A percentile compares a stretch with the other conserved stretches of the same genome.
phyloP scores from a whole-genome alignment of 1,140 invertebrate species.

The Lucilia cuprina region DNA sequence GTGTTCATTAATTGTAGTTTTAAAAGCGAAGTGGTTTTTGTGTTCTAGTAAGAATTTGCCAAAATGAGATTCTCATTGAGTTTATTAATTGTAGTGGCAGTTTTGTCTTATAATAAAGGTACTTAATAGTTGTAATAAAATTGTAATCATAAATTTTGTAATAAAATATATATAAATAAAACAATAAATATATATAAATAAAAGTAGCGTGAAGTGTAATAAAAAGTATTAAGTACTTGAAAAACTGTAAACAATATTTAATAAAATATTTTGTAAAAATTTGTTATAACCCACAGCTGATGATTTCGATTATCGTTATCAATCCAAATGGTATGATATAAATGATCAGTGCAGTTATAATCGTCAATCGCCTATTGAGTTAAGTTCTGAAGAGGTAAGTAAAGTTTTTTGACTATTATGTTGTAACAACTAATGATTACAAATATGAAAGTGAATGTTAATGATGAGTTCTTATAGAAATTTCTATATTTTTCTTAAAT shows the following conservation, averaged over 20 bases:
- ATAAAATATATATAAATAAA: neutral
- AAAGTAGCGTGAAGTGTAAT: too few species aligned
- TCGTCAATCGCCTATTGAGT: slow-evolving; percentile 37
- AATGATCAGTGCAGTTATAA: slow-evolving; percentile 24
- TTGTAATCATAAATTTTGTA: neutral
- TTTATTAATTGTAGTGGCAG: neutral
- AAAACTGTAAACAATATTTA: neutral
- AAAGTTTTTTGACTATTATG: neutral
- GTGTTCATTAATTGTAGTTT: too few species aligned
- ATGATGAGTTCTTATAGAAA: too few species aligned
- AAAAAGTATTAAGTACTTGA: too few species aligned
- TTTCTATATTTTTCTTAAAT: too few species aligned
- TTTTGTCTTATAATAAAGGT: neutral
- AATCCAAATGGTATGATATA: slow-evolving; percentile 36
- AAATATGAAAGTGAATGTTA: too few species aligned
- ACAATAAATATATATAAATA: neutral
- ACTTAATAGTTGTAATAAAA: neutral
- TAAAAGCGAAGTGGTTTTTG: neutral
- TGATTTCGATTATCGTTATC: slow-evolving; percentile 33
- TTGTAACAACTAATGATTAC: too few species aligned
- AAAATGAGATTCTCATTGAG: neutral
- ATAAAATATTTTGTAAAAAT: neutral
- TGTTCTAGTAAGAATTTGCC: neutral
- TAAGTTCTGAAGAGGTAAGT: slow-evolving; percentile 36
- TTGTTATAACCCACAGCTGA: neutral